phyloP scores from a whole-genome alignment of 2,797 vertebrate genomes.

The Vespertilio murinus region DNA sequence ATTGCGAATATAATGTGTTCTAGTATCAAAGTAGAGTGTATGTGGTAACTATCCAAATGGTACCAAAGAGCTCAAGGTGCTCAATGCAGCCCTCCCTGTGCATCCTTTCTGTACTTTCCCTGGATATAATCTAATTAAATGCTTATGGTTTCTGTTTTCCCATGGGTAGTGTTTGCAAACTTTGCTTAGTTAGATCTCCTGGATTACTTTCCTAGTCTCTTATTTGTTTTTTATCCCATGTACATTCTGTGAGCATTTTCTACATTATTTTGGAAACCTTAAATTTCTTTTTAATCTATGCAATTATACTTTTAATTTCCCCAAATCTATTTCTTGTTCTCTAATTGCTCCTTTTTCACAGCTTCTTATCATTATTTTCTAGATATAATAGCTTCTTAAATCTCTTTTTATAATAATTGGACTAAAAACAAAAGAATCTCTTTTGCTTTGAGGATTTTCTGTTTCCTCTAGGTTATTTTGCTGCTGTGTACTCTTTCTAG shows the following conservation, averaged over 20 bases:
- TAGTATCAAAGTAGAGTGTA: neutral
- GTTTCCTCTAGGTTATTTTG: neutral
- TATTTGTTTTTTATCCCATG: neutral
- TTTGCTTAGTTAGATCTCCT: neutral
- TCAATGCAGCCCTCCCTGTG: neutral
- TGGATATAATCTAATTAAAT: neutral
- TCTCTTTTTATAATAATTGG: neutral
- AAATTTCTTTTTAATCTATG: conserved; percentile 27
- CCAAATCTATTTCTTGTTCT: neutral
- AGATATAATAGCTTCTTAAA: neutral
- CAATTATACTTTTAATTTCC: neutral
- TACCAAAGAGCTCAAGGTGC: neutral
- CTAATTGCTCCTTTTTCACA: neutral
- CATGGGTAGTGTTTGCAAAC: neutral
- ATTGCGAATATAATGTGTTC: too few relatives aligned
- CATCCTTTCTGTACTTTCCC: neutral
- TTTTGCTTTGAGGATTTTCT: neutral
- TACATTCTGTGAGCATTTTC: neutral
- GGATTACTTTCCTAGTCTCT: neutral
- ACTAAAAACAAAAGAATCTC: neutral
- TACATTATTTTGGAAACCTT: conserved; percentile 28
- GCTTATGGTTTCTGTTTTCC: neutral
- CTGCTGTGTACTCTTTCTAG: neutral
- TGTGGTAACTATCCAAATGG: neutral
- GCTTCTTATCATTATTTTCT: neutral